These are phyloP conservation scores for Allobates femoralis DNA, from an alignment of 2,797 vertebrate species.

Conservation along the genomic window DNA sequence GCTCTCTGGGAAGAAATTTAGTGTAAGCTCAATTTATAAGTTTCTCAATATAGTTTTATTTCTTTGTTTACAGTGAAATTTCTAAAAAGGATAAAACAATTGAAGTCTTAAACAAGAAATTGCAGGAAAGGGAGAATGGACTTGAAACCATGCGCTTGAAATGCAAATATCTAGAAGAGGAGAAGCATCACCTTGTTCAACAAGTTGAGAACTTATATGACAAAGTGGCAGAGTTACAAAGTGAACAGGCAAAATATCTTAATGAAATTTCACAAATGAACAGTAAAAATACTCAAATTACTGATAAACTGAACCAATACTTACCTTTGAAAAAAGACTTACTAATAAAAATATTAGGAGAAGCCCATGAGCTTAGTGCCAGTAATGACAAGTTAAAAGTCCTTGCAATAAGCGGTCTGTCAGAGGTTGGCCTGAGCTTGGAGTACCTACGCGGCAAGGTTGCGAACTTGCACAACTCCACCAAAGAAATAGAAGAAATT, in stretches of 20 bases:
- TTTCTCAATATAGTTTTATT: not conserved
- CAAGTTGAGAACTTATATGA: slow-evolving; percentile 68
- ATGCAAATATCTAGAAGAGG: slow-evolving; percentile 68
- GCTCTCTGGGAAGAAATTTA: not conserved
- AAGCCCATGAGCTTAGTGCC: slow-evolving; percentile 69
- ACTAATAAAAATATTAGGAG: slow-evolving; percentile 64
- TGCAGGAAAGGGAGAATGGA: slow-evolving; percentile 69
- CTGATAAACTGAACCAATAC: not conserved
- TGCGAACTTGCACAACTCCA: slow-evolving; percentile 47
- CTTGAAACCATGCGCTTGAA: slow-evolving; percentile 68
- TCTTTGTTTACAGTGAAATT: slow-evolving; percentile 66
- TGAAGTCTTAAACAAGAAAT: slow-evolving; percentile 69
- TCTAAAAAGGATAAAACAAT: slow-evolving; percentile 71
- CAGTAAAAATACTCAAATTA: not conserved
- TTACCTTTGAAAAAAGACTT: slow-evolving; percentile 57
- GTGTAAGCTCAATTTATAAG: not conserved
- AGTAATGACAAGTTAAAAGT: slow-evolving; percentile 70
- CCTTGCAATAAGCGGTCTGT: slow-evolving; percentile 60
- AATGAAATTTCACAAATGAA: slow-evolving; percentile 35
- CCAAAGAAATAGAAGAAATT: slow-evolving; percentile 67
- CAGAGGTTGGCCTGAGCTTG: slow-evolving; percentile 68
- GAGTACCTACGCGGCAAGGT: slow-evolving; percentile 62
- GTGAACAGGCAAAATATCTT: slow-evolving; percentile 67
- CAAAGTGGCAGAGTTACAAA: slow-evolving; percentile 71
- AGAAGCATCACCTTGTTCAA: slow-evolving; percentile 67